Percentiles rank a stretch among this genome's conserved stretches.
phyloP scores from a whole-genome alignment of 2,797 vertebrate species.

The Typhlichthys subterraneus region DNA sequence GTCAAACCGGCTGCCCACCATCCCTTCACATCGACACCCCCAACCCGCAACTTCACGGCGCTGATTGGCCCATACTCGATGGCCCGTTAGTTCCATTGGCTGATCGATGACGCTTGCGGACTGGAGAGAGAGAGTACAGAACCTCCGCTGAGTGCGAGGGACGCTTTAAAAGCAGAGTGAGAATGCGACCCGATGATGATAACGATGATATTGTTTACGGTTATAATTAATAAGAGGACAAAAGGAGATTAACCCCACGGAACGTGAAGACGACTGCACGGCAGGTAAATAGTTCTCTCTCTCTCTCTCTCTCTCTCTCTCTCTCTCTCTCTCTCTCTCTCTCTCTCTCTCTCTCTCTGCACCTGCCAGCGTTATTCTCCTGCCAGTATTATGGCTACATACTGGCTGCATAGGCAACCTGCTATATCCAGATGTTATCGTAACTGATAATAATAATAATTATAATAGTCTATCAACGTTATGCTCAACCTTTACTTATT shows the following conservation, averaged over 20 bases:
- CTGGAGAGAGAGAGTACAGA: constrained; percentile 38
- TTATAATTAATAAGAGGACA: no score
- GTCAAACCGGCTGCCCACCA: not conserved
- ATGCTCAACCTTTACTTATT: no score
- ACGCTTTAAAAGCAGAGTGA: constrained; percentile 44
- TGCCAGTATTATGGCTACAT: no score
- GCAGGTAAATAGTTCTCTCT: constrained; percentile 4
- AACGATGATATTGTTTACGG: not conserved
- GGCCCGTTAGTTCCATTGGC: constrained; percentile 50
- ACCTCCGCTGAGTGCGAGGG: constrained; percentile 14
- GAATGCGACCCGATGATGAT: constrained; percentile 6
- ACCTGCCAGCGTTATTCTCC: no score
- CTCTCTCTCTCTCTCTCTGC: constrained; percentile 15
- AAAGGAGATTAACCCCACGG: not conserved
- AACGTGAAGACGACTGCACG: not conserved
- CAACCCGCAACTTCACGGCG: constrained; percentile 37
- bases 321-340: not conserved
- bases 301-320: constrained; percentile 1
- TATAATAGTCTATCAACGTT: no score
- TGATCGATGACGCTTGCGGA: constrained; percentile 37
- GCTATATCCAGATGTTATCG: no score
- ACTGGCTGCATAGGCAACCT: no score
- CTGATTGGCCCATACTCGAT: constrained; percentile 42
- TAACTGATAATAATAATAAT: no score
- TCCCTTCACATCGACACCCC: not conserved